Evolutionary conservation across 2,888 invertebrate species (phyloP).

Genomic region (Nyleta sp.): DNA sequence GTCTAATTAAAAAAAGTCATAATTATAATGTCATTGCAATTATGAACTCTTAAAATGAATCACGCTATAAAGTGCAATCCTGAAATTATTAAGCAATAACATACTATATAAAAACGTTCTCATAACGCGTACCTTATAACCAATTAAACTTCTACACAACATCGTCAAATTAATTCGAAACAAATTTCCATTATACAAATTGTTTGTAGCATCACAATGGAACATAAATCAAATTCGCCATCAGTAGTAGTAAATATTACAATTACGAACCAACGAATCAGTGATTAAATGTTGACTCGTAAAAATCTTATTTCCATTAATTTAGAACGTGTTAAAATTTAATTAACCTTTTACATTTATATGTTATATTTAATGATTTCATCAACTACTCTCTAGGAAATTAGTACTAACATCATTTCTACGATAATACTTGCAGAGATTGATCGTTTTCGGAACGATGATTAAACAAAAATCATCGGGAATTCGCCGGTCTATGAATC

Average conservation of each 20-base stretch:
- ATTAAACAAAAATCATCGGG: neutral
- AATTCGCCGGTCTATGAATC: no score
- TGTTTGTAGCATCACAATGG: constrained; percentile 16
- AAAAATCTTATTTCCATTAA: constrained; percentile 10
- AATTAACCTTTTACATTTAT: constrained; percentile 4
- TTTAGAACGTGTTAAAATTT: neutral
- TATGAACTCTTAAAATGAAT: constrained; percentile 21
- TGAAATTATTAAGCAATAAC: constrained; percentile 32
- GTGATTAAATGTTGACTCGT: neutral
- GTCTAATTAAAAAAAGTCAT: constrained; percentile 13
- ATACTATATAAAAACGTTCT: constrained; percentile 22
- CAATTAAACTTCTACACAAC: constrained; percentile 31
- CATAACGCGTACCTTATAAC: constrained; percentile 28
- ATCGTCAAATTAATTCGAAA: constrained; percentile 41
- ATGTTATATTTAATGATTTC: neutral
- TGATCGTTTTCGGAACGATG: no score
- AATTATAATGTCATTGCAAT: constrained; percentile 25
- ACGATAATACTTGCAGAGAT: no score
- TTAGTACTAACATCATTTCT: no score
- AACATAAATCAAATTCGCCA: constrained; percentile 34
- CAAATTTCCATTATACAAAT: constrained; percentile 31
- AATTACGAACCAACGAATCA: constrained; percentile 2
- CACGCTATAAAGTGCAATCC: constrained; percentile 14
- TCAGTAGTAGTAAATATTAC: neutral
- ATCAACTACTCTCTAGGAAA: no score